Evolutionary conservation across 2,888 invertebrate species (phyloP), one percentile per base, ranked within the genome.

Genomic region (Lucinisca nassula): DNA sequence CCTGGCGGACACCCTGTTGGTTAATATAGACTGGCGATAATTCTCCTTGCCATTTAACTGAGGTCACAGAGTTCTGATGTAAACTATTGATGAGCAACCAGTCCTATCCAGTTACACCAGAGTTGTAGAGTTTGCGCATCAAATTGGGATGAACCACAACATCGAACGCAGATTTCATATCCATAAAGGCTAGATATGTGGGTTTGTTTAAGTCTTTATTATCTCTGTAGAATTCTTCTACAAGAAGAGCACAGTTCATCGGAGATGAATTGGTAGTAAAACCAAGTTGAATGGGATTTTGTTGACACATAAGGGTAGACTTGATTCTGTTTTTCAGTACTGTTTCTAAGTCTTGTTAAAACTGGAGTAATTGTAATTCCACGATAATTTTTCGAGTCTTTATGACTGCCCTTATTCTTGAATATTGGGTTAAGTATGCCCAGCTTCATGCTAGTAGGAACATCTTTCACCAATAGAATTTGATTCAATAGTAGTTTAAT

Each of bases 1-100:
- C 27, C 73, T 83, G 73, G 14, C 45, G 21, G 49, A 76, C 35
- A 73, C 70, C 45, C 35, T 83, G 58, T 78, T 76, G 49, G 73
- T 83, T 77, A 67, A 55, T 74, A 27, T 51, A 38, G 12, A 21
- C 12, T 38, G 12, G 40, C 1, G 27, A 38, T 67, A 58, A 30
- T 8, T 30, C 3, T 35, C 30, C 30, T 45, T 30, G 72, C 37
- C 37, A 73, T 27, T 73, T 37, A 14, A 73, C 38, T 10, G 38
- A 8, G 3, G 37, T 73, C 37, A 37, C 8, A 27, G 61, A 61
- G 24, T 61, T 30, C 35, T 73, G 73, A 38, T 37, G 73, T 37
- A 73, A 10, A 40, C 73, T 73, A n/a, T 73, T 73, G 12, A 73
- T 61, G 8, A 61, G 2, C 2, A 40, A n/a, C 73, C 73, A 73